Conservation (phyloP, 2,888 invertebrate species). For the Meloe dianella region DNA sequence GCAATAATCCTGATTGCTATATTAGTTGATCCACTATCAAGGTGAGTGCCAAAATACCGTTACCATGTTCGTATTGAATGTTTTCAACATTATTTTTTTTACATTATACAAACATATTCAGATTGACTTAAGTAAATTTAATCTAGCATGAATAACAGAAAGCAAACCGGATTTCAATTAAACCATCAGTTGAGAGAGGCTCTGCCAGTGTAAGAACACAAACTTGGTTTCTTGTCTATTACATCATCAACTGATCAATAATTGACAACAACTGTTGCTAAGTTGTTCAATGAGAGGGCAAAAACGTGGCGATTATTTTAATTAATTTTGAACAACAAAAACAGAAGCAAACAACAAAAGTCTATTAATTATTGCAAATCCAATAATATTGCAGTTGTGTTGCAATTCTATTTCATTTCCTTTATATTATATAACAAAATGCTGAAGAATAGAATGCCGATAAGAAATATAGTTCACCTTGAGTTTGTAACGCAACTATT, state of each 20-base stretch:
- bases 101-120: neutral
- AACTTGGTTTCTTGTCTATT: neutral
- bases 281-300: neutral
- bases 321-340: neutral
- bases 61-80: conserved; percentile 13
- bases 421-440: conserved; percentile 26
- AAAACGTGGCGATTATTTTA: neutral
- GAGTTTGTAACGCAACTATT: conserved; percentile 15
- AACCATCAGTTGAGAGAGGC: neutral
- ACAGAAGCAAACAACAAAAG: neutral
- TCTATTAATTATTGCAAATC: conserved; percentile 6
- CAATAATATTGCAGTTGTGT: neutral
- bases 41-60: conserved; percentile 63
- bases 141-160: neutral
- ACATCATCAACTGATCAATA: neutral
- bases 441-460: conserved; percentile 10
- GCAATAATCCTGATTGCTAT: conserved; percentile 87
- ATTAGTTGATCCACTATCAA: conserved; percentile 88
- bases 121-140: neutral
- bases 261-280: neutral
- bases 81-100: neutral
- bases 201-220: neutral
- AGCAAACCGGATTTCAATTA: conserved; percentile 7
- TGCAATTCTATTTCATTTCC: conserved; percentile 14
- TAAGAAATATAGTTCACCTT: conserved; percentile 23